phyloP scores from a whole-genome alignment of 2,113 vertebrate genomes.

The Rutilus rutilus region DNA sequence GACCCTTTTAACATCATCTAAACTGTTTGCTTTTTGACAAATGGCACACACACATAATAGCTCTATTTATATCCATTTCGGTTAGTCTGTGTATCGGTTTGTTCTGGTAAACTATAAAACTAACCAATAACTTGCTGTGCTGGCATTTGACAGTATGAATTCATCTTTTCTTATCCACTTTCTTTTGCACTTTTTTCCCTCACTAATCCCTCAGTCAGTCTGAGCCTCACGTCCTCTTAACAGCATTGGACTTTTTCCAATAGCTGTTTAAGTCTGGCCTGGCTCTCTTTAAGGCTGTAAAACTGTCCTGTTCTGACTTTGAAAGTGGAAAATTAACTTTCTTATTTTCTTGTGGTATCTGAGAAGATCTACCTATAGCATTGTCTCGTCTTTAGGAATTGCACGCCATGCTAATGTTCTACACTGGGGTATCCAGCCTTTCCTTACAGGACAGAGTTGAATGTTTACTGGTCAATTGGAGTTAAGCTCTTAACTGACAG shows the following conservation, averaged over 20 bases:
- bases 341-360: not conserved
- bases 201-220: constrained; percentile 1
- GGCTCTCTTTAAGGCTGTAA: constrained; percentile 3
- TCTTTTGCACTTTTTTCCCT: not conserved
- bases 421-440: constrained; percentile 18
- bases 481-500: constrained; percentile 32
- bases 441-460: not conserved
- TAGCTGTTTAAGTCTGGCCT: constrained; percentile 13
- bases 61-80: not conserved
- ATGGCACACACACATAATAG: constrained; percentile 14
- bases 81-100: not conserved
- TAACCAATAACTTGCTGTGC: not conserved
- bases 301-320: not conserved
- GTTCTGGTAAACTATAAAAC: not conserved
- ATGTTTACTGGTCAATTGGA: constrained; percentile 30
- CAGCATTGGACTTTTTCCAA: not conserved
- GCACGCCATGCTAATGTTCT: not conserved
- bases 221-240: not conserved
- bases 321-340: constrained; percentile 2
- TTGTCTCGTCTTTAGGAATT: constrained; percentile 14
- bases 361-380: constrained; percentile 1
- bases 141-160: not conserved
- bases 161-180: not conserved
- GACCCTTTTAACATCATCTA: constrained; percentile 38
- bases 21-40: constrained; percentile 42